phyloP scores from a whole-genome alignment of 2,888 invertebrate genomes.

The Andricus quercusramuli region DNA sequence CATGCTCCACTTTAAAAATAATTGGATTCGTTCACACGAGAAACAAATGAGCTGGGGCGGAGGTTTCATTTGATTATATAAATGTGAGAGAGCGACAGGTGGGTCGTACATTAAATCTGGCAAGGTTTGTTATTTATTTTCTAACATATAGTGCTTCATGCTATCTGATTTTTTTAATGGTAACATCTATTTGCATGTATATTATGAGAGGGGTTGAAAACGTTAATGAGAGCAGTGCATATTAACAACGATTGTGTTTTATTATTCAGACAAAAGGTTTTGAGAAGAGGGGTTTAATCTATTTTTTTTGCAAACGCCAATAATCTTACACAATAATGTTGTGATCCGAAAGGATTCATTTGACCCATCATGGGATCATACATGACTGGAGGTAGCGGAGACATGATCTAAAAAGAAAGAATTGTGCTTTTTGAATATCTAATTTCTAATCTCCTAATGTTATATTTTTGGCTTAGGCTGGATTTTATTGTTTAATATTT shows the following conservation, averaged over 20 bases:
- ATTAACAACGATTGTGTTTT: background rate
- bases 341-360: constrained; percentile 69
- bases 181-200: background rate
- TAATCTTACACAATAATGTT: constrained; percentile 69
- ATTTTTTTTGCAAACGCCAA: constrained; percentile 43
- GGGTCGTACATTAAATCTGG: background rate
- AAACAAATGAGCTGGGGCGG: constrained; percentile 3
- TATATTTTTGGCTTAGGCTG: no score
- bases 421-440: constrained; percentile 16
- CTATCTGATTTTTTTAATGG: background rate
- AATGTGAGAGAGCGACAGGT: background rate
- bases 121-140: constrained; percentile 10
- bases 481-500: no score
- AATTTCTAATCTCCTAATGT: no score
- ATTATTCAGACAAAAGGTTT: background rate
- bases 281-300: background rate
- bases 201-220: background rate
- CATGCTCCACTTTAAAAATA: constrained; percentile 29
- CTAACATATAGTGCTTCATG: background rate
- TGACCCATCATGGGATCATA: constrained; percentile 69
- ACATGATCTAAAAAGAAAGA: constrained; percentile 68
- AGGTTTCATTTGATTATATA: constrained; percentile 16
- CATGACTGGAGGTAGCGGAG: constrained; percentile 62
- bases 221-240: background rate
- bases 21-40: constrained; percentile 14